Base-by-base conservation (phyloP, 1,140 invertebrate genomes). In the Eueides isabella region DNA sequence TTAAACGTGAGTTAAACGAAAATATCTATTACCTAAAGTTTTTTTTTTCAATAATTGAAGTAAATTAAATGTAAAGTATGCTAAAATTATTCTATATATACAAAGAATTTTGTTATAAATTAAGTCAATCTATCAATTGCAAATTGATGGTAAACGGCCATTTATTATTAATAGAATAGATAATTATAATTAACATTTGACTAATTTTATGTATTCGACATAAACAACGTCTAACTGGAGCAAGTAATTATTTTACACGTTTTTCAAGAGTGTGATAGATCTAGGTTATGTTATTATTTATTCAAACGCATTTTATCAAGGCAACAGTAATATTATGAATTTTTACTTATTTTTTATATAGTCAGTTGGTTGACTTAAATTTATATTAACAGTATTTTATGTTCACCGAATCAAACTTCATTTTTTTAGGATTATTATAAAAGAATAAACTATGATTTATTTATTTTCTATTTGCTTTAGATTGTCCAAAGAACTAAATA, bases 221-320 rank as follows among this genome's bases (percentile, higher is more conserved):
- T 48, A 48, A 48, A 48, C 41, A 48, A 48, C 16, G 48, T 9
- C 48, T 55, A 55, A 55, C 19, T 55, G n/a, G 48, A 26, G 48
- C 48, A 55, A 55, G 48, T 26, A 2, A 26, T 55, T 55, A 55
- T 55, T 55, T 26, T 55, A 55, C 23, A 55, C 26, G 48, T 26
- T 55, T 26, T 44, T 19, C n/a, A 55, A 55, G 4, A 55, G 0
- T 19, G 7, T 19, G n/a, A 48, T 9, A 48, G 41, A 19, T 7
- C n/a, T 55, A 55, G 19, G 2, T 26, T 55, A 55, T 23, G 23
- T 11, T 1, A 55, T 55, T 55, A 26, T 55, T 55, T 55, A 44
- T 11, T 11, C 38, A 16, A 38, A 38, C 4, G 5, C 5, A 41
- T 41, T 14, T 4, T 41, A 4, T 55, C 7, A 14, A 55, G 19